Base-by-base conservation (phyloP, 1,140 invertebrate genomes). In the Diabrotica undecimpunctata region DNA sequence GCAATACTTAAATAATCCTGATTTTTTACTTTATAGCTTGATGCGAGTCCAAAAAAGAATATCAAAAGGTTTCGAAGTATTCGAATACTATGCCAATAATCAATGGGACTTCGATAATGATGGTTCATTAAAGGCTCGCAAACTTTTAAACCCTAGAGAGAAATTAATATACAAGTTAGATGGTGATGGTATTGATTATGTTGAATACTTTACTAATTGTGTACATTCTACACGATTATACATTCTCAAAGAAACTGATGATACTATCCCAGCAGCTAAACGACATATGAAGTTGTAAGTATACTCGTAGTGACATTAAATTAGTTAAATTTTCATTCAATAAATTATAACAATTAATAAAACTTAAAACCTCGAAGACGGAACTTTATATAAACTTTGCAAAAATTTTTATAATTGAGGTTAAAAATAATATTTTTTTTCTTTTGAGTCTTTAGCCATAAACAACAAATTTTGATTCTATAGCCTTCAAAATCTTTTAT, bases 31-130 rank as follows among this genome's bases (percentile, higher is more conserved):
- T 77, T 82, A 0, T 74, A 91, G 90, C 5, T 79, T 93, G 72
- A 87, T 87, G 67, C 83, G 88, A 11, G 86, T 93, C 0, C 91
- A 92, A 66, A 85, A 87, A 54, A 83, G 90, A 36, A 91, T 93
- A 68, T 83, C 82, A 67, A 93, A 92, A 80, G 91, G 90, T 2
- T 92, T 92, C 70, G 89, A 92, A 70, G 89, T 93, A 0, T 92
- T 93, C 67, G 90, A 93, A 71, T 93, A 92, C 73, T 93, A 93
- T 74, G 90, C 90, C 0, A 93, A 91, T 73, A 92, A 91, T 73
- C 89, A 91, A 64, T 93, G 91, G 90, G 90, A 91, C 69, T 93
- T 93, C 74, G 83, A 85, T 54, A 90, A 88, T 50, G 83, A 87
- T 36, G 84, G 87, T 70, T 79, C 81, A 8, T 60, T 78, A 0